Evolutionary conservation across 2,797 vertebrate species (phyloP), one percentile per base, ranked within the genome.

Genomic region (Rousettus madagascariensis): DNA sequence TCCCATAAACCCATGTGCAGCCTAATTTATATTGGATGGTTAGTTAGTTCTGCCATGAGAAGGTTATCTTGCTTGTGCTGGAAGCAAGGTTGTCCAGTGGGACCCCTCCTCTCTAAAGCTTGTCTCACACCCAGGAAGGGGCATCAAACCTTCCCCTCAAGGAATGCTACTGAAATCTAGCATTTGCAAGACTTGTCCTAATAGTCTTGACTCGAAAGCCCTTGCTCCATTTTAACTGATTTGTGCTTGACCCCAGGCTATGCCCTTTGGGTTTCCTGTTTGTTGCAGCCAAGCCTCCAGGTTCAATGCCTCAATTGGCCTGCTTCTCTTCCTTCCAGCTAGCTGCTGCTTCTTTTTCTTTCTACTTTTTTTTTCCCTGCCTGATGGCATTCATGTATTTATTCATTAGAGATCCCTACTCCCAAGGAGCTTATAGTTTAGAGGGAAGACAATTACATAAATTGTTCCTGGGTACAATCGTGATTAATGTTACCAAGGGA

Each of bases 41-140:
- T 93, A 84, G 74, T 43, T 94, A 84, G 74, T 43, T 94, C 74
- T 90, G 78, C 61, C 49, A 59, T 33, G 68, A 65, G 94, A 93
- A 96, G 80, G 22, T 94, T 92, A 79, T 94, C 87, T 83, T 9
- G 22, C 57, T 89, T 88, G 59, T 86, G 12, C 41, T 88, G 33
- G 74, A 75, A 90, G 53, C 26, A n/a, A 79, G 24, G 24, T 65
- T 86, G 15, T 78, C 46, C 53, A 30, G 41, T 43, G 83, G 46
- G 33, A 90, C 11, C 2, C 8, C 68, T 74, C 38, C 4, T 87
- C 51, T 55, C 38, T 28, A 57, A 87, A 93, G 53, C 30, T 28
- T 74, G 26, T 4, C 9, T 26, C 2, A 1, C 0, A 3, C 43
- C 28, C 26, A 15, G 43, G 26, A 55, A 77, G 12, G 26, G 41